These are phyloP conservation scores for Aricia artaxerxes DNA, from an alignment of 2,888 invertebrate species.

Conservation along the genomic window DNA sequence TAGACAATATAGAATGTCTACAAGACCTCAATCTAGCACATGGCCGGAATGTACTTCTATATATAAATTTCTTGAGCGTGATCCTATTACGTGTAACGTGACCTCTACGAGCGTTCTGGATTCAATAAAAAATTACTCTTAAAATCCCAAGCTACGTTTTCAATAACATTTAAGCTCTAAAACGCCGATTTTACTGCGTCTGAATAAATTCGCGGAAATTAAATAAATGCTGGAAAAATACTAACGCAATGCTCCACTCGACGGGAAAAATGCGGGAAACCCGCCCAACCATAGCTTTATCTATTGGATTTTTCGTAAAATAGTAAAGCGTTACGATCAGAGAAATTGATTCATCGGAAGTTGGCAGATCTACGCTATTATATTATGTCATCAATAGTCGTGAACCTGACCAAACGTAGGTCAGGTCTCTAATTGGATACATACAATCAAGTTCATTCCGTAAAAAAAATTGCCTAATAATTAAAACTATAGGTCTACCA, in stretches of 20 bases:
- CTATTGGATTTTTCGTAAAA: neutral
- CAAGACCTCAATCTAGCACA: conserved; percentile 1
- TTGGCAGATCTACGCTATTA: neutral
- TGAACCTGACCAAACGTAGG: too few species aligned
- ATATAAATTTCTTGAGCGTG: conserved; percentile 24
- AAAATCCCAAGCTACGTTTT: conserved; percentile 6
- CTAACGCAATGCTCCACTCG: conserved; percentile 13
- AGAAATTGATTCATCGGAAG: neutral
- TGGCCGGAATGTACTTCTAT: conserved; percentile 5
- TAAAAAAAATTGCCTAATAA: too few species aligned
- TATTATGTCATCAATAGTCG: neutral
- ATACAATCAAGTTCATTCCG: too few species aligned
- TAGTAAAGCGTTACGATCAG: neutral
- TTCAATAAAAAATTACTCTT: neutral
- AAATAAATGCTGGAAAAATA: neutral
- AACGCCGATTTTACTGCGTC: neutral
- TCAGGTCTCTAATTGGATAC: too few species aligned
- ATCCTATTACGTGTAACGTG: conserved; percentile 27
- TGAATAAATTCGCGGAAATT: neutral
- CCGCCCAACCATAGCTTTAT: neutral
- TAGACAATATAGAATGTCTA: neutral
- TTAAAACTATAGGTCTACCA: too few species aligned
- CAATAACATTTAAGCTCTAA: conserved; percentile 8
- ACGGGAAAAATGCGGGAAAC: neutral
- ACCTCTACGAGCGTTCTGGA: neutral